Evolutionary conservation across 1,140 invertebrate species (phyloP), one percentile per base, ranked within the genome.

Genomic region (Ectropis grisescens): DNA sequence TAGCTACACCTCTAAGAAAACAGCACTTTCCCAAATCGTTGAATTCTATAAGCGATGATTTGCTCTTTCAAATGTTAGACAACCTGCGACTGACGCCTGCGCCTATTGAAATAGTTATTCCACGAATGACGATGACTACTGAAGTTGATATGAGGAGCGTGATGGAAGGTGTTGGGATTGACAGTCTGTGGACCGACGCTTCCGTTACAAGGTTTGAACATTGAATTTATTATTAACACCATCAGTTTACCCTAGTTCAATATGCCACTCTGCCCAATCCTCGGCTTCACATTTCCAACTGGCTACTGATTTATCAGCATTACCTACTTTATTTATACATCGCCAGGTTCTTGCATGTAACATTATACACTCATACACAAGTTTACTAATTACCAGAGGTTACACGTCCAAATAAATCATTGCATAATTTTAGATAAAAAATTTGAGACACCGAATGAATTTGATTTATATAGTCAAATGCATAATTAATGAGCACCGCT

Each of bases 31-130:
- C 2, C 4, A 26, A n/a, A 4, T 6, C 4, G 4, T 3, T 19
- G 16, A 8, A 19, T 19, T 4, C 16, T 8, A 19, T 19, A 4
- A 3, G 8, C 3, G 8, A 8, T 8, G 3, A 3, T 19, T 3
- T 8, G 3, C 3, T 19, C 3, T 19, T 19, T 8, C 3, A 19
- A 4, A 8, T 8, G 3, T 19, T 19, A 3, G 8, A 8, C 8
- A 19, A 8, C 10, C 10, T 26, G 2, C 4, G 10, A 10, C 4
- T 4, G n/a, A 26, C 4, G 2, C 10, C 2, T 2, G 10, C 10
- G 10, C 40, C 40, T 1, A 24, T 42, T 13, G 40, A 42, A 2
- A 28, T 42, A 10, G 24, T 29, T 0, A 6, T 42, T 10, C 40
- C 40, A 1, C 28, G 34, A 9, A 27, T 42, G 9, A 33, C 11